phyloP scores from a whole-genome alignment of 2,113 vertebrate genomes.

The Cheilinus undulatus region DNA sequence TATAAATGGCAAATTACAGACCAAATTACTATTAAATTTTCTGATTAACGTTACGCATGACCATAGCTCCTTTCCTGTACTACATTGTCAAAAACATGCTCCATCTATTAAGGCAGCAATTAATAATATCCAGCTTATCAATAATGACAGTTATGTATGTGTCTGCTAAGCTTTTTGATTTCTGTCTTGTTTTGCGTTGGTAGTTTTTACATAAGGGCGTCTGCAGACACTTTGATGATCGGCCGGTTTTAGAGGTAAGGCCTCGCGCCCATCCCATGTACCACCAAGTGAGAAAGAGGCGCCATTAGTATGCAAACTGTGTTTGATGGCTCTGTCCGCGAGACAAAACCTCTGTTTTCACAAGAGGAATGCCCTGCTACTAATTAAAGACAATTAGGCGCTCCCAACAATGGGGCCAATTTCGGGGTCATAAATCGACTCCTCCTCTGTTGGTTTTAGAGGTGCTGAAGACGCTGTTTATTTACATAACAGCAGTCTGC shows the following conservation, averaged over 20 bases:
- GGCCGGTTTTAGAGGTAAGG: slow-evolving; percentile 68
- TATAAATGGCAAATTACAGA: no score
- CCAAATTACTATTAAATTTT: no score
- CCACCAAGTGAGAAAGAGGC: slow-evolving; percentile 61
- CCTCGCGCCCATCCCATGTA: slow-evolving; percentile 70
- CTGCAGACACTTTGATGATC: slow-evolving; percentile 47
- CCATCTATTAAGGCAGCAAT: background rate
- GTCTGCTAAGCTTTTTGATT: slow-evolving; percentile 31
- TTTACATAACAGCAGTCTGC: slow-evolving; percentile 73
- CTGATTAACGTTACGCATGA: background rate
- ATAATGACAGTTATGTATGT: no score
- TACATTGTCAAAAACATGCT: background rate
- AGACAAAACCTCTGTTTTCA: slow-evolving; percentile 81
- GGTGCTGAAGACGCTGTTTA: slow-evolving; percentile 72
- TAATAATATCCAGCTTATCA: no score
- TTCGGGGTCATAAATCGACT: slow-evolving; percentile 79
- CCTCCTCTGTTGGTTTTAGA: slow-evolving; percentile 80
- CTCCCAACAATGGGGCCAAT: slow-evolving; percentile 77
- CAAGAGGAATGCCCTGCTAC: slow-evolving; percentile 79
- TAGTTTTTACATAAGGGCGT: slow-evolving; percentile 9
- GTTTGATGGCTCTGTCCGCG: slow-evolving; percentile 74
- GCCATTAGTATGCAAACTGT: slow-evolving; percentile 81
- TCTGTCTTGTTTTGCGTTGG: slow-evolving; percentile 9
- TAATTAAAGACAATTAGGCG: slow-evolving; percentile 86
- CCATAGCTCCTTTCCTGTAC: background rate